Percentiles rank a stretch among this genome's conserved stretches.
phyloP scores from a whole-genome alignment of 2,113 vertebrate species.

The Odobenus rosmarus region DNA sequence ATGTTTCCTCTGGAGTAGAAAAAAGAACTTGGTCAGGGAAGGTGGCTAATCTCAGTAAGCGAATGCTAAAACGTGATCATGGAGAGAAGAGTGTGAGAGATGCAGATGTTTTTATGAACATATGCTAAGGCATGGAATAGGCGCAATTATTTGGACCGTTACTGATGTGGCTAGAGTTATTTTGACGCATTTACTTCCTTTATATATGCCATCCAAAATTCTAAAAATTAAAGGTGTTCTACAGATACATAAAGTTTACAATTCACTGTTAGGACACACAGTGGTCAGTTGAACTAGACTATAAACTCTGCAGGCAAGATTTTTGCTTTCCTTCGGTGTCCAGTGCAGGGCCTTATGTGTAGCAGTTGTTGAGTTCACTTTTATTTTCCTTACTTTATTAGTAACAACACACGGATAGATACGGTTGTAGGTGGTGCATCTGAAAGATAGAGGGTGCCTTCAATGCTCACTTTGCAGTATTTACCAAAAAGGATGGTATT shows the following conservation, averaged over 20 bases:
- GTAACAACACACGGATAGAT: background rate
- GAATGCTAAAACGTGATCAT: background rate
- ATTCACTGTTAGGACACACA: background rate
- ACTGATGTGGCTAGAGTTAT: background rate
- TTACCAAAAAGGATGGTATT: background rate
- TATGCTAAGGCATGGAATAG: background rate
- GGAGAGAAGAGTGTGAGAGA: background rate
- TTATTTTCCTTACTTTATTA: background rate
- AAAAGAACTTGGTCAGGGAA: background rate
- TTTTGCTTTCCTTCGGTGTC: background rate
- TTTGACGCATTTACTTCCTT: background rate
- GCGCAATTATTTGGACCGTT: background rate
- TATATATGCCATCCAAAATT: background rate
- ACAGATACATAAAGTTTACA: background rate
- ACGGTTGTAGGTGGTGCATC: background rate
- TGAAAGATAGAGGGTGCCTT: background rate
- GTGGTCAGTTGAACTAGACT: background rate
- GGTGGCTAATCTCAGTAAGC: background rate
- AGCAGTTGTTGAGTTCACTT: background rate
- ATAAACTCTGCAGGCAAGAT: background rate
- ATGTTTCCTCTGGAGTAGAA: background rate
- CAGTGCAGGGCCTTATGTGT: background rate
- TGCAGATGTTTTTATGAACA: background rate
- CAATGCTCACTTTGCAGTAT: background rate
- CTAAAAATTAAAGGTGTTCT: background rate